Evolutionary conservation across 2,888 invertebrate genomes (phyloP).

Genomic region (Eupithecia exiguata): DNA sequence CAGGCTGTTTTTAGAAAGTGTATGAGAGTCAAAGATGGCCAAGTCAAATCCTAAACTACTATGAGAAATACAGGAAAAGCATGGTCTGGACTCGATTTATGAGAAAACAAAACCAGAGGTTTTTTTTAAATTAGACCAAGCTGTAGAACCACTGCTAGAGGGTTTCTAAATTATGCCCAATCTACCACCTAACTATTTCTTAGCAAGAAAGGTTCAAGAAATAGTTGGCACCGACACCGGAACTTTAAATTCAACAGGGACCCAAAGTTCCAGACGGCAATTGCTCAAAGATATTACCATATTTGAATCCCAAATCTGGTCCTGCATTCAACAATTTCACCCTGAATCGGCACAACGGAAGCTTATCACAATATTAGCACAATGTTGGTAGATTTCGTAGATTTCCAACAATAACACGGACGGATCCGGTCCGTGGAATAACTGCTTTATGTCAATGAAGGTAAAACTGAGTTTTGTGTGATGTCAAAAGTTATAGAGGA

Average conservation of each 20-base stretch:
- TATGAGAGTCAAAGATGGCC: no score
- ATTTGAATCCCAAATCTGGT: constrained; percentile 29
- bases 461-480: not conserved
- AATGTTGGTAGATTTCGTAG: constrained; percentile 11
- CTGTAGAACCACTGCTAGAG: not conserved
- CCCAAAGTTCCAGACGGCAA: constrained; percentile 16
- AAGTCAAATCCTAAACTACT: no score
- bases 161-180: not conserved
- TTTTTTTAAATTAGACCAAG: not conserved
- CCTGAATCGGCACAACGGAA: constrained; percentile 3
- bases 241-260: constrained; percentile 9
- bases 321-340: constrained; percentile 25
- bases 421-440: not conserved
- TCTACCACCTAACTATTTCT: not conserved
- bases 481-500: not conserved
- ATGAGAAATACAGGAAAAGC: no score
- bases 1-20: no score
- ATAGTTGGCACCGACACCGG: not conserved
- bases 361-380: constrained; percentile 16
- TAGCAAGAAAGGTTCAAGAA: no score
- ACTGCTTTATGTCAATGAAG: not conserved
- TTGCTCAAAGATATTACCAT: constrained; percentile 25
- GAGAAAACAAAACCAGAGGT: not conserved
- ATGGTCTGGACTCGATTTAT: not conserved
- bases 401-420: constrained; percentile 1